Base-by-base conservation (phyloP, 2,797 vertebrate species). In the Micromesistius poutassou region DNA sequence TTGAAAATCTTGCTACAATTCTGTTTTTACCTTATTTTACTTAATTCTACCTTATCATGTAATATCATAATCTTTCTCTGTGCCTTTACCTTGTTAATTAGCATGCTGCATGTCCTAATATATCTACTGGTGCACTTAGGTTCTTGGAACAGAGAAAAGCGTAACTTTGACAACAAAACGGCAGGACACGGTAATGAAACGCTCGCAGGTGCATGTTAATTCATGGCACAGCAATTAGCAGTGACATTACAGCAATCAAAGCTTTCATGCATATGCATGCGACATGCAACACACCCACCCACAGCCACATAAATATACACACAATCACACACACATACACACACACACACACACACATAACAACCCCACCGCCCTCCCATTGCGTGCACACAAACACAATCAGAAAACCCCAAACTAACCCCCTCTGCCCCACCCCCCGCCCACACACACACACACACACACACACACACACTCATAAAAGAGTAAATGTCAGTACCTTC, bases 401-500 rank as follows among this genome's bases (percentile, higher is more conserved):
- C n/a, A n/a, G n/a, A n/a, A n/a, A n/a, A n/a, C n/a, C n/a, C n/a
- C n/a, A n/a, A n/a, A n/a, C n/a, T n/a, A n/a, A n/a, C n/a, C n/a
- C n/a, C n/a, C n/a, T n/a, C n/a, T n/a, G n/a, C n/a, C n/a, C n/a
- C n/a, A n/a, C n/a, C n/a, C n/a, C n/a, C n/a, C n/a, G n/a, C n/a
- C n/a, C n/a, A n/a, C 74, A 62, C 73, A 81, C 30, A 33, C 30
- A 28, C 36, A 35, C 19, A 12, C 22, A 71, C 30, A 71, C 28
- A 71, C 19, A 75, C n/a, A 66, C 75, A 30, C 73, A 62, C 73
- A 81, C 28, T 74, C 30, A 75, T 30, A 76, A 14, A 25, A 62
- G 55, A 72, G 13, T 46, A 74, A 72, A 80, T 77, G 84, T 84
- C 79, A 74, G 78, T 95, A 98, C 97, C 96, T 96, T 98, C 97